Evolutionary conservation across 2,797 vertebrate genomes (phyloP).

Genomic region (Salarias fasciatus): DNA sequence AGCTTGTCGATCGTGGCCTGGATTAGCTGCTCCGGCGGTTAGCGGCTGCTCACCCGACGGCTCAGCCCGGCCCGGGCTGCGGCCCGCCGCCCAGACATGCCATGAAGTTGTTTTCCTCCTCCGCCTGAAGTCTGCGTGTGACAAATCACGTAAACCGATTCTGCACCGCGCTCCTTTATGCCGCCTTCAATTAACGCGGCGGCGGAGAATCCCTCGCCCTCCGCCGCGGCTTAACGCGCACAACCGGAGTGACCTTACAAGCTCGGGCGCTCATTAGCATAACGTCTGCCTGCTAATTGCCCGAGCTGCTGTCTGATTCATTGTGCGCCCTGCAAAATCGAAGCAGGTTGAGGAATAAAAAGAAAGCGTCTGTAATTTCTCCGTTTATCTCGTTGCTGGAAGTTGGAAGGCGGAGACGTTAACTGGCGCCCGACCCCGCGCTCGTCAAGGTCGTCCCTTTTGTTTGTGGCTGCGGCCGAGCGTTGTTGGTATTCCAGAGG

Average conservation of each 20-base stretch:
- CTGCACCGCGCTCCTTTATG: constrained; percentile 73
- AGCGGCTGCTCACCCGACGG: no score
- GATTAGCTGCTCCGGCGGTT: neutral
- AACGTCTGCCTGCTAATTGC: constrained; percentile 86
- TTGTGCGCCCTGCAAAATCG: constrained; percentile 77
- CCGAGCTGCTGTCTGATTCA: constrained; percentile 82
- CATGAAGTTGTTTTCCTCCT: constrained; percentile 7
- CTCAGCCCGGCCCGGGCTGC: no score
- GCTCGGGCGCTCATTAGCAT: constrained; percentile 82
- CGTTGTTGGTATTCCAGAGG: constrained; percentile 62
- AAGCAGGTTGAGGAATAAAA: constrained; percentile 59
- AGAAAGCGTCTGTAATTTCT: constrained; percentile 55
- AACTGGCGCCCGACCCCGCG: constrained; percentile 36
- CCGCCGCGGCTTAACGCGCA: constrained; percentile 84
- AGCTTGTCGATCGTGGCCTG: neutral
- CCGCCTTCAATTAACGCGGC: constrained; percentile 76
- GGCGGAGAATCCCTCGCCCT: constrained; percentile 72
- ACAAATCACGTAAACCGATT: constrained; percentile 71
- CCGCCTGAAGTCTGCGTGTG: constrained; percentile 20
- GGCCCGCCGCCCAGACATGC: no score
- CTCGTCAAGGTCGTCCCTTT: constrained; percentile 51
- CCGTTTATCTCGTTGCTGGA: constrained; percentile 55
- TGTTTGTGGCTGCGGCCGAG: constrained; percentile 48
- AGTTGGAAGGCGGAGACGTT: constrained; percentile 17
- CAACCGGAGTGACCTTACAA: constrained; percentile 89